phyloP scores from a whole-genome alignment of 2,888 invertebrate species.

The Hymenopus coronatus region DNA sequence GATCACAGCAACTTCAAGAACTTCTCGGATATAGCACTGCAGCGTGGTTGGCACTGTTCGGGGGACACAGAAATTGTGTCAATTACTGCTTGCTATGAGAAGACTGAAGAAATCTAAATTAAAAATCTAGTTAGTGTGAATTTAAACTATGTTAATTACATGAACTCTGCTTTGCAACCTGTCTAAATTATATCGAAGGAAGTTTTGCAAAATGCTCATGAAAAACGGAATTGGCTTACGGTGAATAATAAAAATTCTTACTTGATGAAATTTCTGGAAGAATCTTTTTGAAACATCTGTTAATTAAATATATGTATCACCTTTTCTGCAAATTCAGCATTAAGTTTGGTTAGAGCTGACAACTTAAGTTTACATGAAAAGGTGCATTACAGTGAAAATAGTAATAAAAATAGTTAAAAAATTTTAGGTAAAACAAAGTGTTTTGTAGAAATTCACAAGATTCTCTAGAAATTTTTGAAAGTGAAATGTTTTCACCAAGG shows the following conservation, averaged over 20 bases:
- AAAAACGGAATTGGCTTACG: neutral
- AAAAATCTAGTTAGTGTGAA: neutral
- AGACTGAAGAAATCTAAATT: neutral
- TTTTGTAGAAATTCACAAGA: neutral
- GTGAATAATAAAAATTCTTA: neutral
- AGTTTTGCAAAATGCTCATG: neutral
- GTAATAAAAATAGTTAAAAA: neutral
- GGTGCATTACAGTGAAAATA: neutral
- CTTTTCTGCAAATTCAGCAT: neutral
- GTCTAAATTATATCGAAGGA: neutral
- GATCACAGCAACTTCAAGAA: neutral
- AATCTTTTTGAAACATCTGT: neutral
- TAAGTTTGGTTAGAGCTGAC: neutral
- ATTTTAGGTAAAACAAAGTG: neutral
- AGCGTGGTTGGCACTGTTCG: neutral
- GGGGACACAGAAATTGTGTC: neutral
- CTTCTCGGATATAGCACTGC: neutral
- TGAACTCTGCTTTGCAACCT: neutral
- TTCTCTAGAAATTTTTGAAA: neutral
- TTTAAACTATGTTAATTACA: neutral
- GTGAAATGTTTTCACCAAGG: neutral
- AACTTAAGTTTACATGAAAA: neutral
- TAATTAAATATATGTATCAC: neutral
- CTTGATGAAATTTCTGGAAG: neutral
- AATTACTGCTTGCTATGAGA: neutral